Percentiles rank a stretch among this genome's conserved stretches.
These are phyloP conservation scores for Diachasma alloeum DNA, from an alignment of 1,140 invertebrate genomes.

Conservation along the genomic window DNA sequence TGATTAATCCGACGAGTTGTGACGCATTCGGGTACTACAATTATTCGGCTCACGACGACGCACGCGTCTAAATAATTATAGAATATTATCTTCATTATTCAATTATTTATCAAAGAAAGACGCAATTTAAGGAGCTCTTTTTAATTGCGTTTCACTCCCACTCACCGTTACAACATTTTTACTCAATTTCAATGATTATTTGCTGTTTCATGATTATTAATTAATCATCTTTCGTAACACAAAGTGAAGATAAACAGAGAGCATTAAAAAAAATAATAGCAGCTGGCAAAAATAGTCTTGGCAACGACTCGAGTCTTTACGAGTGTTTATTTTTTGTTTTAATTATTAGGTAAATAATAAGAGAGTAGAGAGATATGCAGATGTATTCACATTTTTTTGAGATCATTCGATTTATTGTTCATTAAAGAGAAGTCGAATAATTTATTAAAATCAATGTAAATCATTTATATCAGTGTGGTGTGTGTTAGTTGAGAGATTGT, in stretches of 20 bases:
- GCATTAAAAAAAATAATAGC: slow-evolving; percentile 17
- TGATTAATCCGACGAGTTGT: slow-evolving; percentile 25
- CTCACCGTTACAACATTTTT: too few relatives aligned
- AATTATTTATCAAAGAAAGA: background rate
- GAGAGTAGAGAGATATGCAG: slow-evolving; percentile 27
- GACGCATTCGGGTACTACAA: slow-evolving; percentile 45
- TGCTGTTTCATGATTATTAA: background rate
- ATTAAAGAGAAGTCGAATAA: background rate
- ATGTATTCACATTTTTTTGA: slow-evolving; percentile 39
- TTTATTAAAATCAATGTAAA: background rate
- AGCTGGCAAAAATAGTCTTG: slow-evolving; percentile 14
- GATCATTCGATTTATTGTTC: background rate
- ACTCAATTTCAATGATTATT: background rate
- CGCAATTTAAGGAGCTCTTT: slow-evolving; percentile 12
- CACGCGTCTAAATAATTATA: slow-evolving; percentile 45
- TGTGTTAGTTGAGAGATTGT: background rate
- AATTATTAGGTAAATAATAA: slow-evolving; percentile 23
- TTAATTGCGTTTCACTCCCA: background rate
- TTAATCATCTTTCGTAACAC: background rate
- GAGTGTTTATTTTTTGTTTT: slow-evolving; percentile 22
- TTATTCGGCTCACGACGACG: slow-evolving; percentile 56
- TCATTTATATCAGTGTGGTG: background rate
- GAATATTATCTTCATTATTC: background rate
- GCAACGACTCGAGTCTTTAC: slow-evolving; percentile 11
- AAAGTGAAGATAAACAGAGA: slow-evolving; percentile 20